Evolutionary conservation across 2,797 vertebrate species (phyloP), one percentile per base, ranked within the genome.

Genomic region (Esox lucius): DNA sequence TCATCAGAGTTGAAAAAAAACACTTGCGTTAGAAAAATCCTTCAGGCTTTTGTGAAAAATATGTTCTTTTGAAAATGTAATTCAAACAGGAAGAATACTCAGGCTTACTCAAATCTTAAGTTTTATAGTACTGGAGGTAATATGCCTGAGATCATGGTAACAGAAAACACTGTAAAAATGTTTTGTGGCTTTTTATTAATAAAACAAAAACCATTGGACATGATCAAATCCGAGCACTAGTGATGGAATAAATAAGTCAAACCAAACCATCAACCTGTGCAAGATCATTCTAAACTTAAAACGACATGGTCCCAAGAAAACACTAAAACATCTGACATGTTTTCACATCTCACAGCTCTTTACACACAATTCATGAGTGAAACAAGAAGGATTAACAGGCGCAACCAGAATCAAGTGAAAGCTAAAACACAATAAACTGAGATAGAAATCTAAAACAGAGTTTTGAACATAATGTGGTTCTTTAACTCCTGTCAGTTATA

Each of bases 221-320:
- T 95, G 95, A 96, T 97, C 97, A 96, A 94, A 98, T 97, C 96
- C 94, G 95, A 96, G 96, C 96, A 92, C 95, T 97, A 98, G 95
- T 86, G 94, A 97, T 96, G 94, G 95, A 98, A 99, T 98, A 98
- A 98, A 98, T 98, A 97, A 97, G 93, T 96, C 94, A 95, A 93
- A 94, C 93, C 90, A 93, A 96, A 96, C 93, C 91, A 95, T 95
- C 95, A 93, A 95, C 94, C 95, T 97, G 95, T 96, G 96, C 94
- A 94, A 94, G 93, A 94, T 89, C 88, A 84, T 88, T 95, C 93
- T 92, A 90, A 87, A 91, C 85, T 84, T 79, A 91, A 53, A 89
- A 91, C 82, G 90, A 92, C 87, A 91, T 93, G 91, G 90, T 92
- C 91, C 92, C 92, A 87, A 89, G 84, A 74, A 84, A 79, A 80